These are phyloP conservation scores for Agrotis exclamationis DNA, from an alignment of 2,888 invertebrate genomes.

Conservation along the genomic window DNA sequence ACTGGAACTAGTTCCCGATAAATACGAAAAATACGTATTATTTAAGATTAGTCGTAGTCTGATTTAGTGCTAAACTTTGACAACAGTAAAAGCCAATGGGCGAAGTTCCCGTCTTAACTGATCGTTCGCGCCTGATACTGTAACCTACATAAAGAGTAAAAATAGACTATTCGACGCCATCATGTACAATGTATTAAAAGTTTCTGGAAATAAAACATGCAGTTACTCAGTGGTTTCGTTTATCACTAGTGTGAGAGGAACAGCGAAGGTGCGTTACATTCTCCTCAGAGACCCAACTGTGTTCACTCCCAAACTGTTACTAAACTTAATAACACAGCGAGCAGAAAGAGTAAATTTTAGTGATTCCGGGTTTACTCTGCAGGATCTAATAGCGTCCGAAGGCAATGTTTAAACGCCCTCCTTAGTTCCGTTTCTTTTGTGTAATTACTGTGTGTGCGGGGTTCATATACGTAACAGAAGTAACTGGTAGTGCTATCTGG, in stretches of 20 bases:
- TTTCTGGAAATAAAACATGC: slow-evolving; percentile 56
- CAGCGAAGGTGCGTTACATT: slow-evolving; percentile 54
- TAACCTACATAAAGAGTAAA: slow-evolving; percentile 68
- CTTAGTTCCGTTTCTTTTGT: slow-evolving; percentile 85
- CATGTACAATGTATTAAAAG: slow-evolving; percentile 50
- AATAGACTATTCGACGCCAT: slow-evolving; percentile 52
- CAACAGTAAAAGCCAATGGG: slow-evolving; percentile 80
- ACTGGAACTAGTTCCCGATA: slow-evolving; percentile 28
- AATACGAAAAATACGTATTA: slow-evolving; percentile 64
- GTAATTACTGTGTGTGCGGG: slow-evolving; percentile 84
- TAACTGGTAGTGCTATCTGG: slow-evolving; percentile 84
- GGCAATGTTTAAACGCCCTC: slow-evolving; percentile 80
- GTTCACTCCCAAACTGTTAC: slow-evolving; percentile 64
- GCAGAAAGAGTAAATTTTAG: slow-evolving; percentile 71
- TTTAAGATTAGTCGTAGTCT: slow-evolving; percentile 70
- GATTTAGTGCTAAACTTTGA: slow-evolving; percentile 81
- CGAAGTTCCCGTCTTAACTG: slow-evolving; percentile 78
- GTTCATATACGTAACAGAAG: slow-evolving; percentile 84
- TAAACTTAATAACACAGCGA: slow-evolving; percentile 74
- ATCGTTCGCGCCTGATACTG: slow-evolving; percentile 78
- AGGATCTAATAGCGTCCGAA: slow-evolving; percentile 74
- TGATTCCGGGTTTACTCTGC: slow-evolving; percentile 74
- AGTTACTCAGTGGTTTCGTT: slow-evolving; percentile 46
- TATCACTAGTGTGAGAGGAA: slow-evolving; percentile 45
- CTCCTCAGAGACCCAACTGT: slow-evolving; percentile 62